Evolutionary conservation across 2,113 vertebrate genomes (phyloP).

Genomic region (Festucalex cinctus): DNA sequence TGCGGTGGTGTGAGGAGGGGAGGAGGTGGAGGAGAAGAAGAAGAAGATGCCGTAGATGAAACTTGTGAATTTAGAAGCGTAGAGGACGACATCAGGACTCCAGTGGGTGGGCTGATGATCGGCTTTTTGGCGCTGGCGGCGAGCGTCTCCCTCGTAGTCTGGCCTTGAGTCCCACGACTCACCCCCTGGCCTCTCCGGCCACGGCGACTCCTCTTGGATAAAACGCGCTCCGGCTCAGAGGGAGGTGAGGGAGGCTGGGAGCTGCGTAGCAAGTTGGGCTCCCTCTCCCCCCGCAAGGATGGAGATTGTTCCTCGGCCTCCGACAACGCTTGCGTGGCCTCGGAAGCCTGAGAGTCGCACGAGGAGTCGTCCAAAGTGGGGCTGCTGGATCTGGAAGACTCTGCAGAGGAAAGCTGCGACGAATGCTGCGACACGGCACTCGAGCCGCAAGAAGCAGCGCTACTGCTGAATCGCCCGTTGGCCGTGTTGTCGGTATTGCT

Average conservation of each 20-base stretch:
- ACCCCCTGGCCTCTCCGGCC: conserved; percentile 77
- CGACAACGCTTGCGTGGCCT: conserved; percentile 85
- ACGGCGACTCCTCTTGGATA: conserved; percentile 69
- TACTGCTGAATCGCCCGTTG: conserved; percentile 84
- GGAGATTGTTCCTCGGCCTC: conserved; percentile 78
- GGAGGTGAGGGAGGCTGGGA: conserved; percentile 77
- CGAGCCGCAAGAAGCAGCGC: conserved; percentile 89
- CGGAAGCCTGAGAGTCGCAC: conserved; percentile 93
- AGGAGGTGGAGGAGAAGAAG: conserved; percentile 90
- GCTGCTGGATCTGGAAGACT: conserved; percentile 94
- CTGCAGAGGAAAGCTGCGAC: conserved; percentile 94
- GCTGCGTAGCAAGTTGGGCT: conserved; percentile 69
- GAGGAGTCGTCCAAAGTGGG: conserved; percentile 92
- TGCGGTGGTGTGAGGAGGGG: conserved; percentile 85
- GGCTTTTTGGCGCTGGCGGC: conserved; percentile 76
- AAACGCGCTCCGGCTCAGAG: conserved; percentile 74
- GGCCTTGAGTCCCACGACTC: conserved; percentile 57
- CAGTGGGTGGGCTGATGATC: conserved; percentile 75
- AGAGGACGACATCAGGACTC: conserved; percentile 79
- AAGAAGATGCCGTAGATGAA: conserved; percentile 79
- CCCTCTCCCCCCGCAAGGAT: conserved; percentile 67
- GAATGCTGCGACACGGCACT: conserved; percentile 94
- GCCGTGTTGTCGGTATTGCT: conserved; percentile 71
- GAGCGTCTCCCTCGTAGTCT: conserved; percentile 72
- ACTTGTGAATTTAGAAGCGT: conserved; percentile 72